phyloP scores from a whole-genome alignment of 2,113 vertebrate genomes.

The Delphinus delphis region DNA sequence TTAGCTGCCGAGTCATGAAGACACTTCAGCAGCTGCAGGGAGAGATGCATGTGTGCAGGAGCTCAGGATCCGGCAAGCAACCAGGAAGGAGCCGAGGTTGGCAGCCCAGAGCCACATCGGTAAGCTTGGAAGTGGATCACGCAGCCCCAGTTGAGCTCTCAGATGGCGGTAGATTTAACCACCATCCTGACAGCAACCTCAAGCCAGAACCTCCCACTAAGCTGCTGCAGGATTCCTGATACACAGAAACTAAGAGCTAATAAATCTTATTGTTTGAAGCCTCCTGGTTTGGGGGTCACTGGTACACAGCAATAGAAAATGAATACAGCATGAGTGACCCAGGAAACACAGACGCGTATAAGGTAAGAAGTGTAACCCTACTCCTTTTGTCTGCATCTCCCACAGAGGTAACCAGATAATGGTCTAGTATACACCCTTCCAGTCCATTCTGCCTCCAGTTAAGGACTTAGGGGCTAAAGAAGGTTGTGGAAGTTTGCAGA shows the following conservation, averaged over 20 bases:
- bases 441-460: not conserved
- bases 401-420: not conserved
- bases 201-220: not conserved
- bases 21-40: no score
- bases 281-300: no score
- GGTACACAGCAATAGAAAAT: no score
- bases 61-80: not conserved
- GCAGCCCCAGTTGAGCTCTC: not conserved
- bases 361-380: not conserved
- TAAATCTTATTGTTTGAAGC: not conserved
- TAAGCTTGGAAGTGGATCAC: not conserved
- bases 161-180: not conserved
- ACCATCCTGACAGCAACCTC: not conserved
- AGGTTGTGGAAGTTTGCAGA: not conserved
- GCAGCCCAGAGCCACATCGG: not conserved
- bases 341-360: not conserved
- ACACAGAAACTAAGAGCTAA: not conserved
- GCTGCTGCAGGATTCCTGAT: not conserved
- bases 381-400: not conserved
- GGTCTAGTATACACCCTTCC: no score
- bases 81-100: not conserved
- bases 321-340: no score
- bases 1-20: not conserved
- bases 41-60: not conserved
- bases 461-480: no score